Base-by-base conservation (phyloP, 2,888 invertebrate genomes). In the Agonopterix arenella region DNA sequence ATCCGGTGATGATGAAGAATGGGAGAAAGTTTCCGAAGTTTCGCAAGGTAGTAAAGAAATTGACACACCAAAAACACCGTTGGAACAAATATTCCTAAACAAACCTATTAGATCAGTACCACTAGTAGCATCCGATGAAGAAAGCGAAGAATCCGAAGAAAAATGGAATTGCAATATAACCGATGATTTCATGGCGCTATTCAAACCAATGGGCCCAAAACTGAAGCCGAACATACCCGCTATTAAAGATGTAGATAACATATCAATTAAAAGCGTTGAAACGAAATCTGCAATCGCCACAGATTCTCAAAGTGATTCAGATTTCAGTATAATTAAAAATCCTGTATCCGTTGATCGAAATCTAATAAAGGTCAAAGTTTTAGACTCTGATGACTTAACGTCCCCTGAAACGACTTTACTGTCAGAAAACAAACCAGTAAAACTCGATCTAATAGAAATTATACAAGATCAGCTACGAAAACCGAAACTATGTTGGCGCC, bases 401-500 rank as follows among this genome's bases (percentile, higher is more conserved):
- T 67, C 69, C 8, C 49, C 61, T 2, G 66, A 64, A 48, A 37
- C 36, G 1, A 52, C 50, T 11, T 40, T n/a, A n/a, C 10, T 40
- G n/a, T 3, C 40, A n/a, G 4, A 40, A 40, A n/a, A 40, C 40
- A 40, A 40, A 40, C n/a, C 40, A n/a, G n/a, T 40, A 40, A 40
- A n/a, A 9, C 9, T n/a, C 9, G n/a, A 9, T n/a, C 9, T n/a
- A 40, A n/a, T n/a, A 40, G 9, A 40, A 9, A 40, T 10, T n/a
- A 40, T 40, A 3, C 1, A 50, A 2, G 57, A 61, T 4, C 54
- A 62, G 46, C 46, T 59, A 0, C 64, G 79, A 18, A 78, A 68
- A 52, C 86, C 85, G 0, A 80, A 73, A 58, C 10, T 83, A n/a
- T 42, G 65, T 10, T 90, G 90, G 90, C 58, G 69, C 1, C 89